Base-by-base conservation (phyloP, 2,797 vertebrate species). In the Liparis tanakae region DNA sequence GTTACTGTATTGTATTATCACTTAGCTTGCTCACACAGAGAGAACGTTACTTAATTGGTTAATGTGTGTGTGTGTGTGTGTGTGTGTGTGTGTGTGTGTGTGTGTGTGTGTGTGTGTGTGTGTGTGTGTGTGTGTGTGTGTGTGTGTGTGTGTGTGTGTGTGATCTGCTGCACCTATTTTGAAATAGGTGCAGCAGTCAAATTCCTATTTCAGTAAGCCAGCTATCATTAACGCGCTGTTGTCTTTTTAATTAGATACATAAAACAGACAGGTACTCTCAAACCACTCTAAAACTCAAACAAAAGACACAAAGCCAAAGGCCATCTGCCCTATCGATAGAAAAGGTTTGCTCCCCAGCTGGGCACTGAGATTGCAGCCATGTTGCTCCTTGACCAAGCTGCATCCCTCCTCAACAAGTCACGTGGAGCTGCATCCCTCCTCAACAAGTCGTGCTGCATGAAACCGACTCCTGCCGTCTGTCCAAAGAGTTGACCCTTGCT, bases 281-380 rank as follows among this genome's bases (percentile, higher is more conserved):
- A 66, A 36, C 17, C 48, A 63, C 58, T 50, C 48, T 60, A 61
- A 74, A 81, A 13, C 25, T 30, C 25, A 30, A 30, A 30, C 25
- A 70, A 20, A 73, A 37, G 10, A 65, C 64, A 66, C 66, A 81
- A 72, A 81, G 72, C 17, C 39, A 41, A 41, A 41, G 9, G 54
- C 85, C 84, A 88, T 83, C 83, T 81, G 88, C 78, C 76, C 72
- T 80, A 43, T 41, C 78, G 89, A 88, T 78, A 88, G 73, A 44
- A 59, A 65, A 60, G 80, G 79, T 83, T 2, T 2, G 50, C 46
- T 30, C 70, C 85, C 84, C 86, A 46, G 74, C 84, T 71, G 81
- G 74, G 80, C 79, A 6, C 66, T 33, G 72, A 76, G 80, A 75
- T 74, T 9, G 33, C 67, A 68, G 75, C 67, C 79, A 68, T 81